Percentiles rank a stretch among this genome's conserved stretches.
Evolutionary conservation across 2,888 invertebrate genomes (phyloP).

Genomic region (Cyaniris semiargus): DNA sequence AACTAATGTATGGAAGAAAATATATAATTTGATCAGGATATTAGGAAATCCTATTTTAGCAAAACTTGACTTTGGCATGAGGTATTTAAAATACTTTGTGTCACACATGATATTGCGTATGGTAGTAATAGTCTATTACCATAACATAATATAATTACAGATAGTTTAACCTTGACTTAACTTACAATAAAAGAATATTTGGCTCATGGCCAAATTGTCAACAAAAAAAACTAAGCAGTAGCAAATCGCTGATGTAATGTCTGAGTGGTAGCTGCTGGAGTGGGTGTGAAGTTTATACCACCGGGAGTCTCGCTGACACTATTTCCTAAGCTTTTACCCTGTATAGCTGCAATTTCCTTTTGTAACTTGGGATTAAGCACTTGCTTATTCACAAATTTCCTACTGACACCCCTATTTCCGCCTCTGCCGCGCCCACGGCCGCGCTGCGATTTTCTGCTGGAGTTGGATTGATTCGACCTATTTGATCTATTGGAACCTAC

Average conservation of each 20-base stretch:
- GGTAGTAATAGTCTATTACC: background rate
- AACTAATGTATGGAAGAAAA: background rate
- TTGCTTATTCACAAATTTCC: constrained; percentile 68
- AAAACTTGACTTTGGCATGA: constrained; percentile 1
- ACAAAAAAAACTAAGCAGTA: constrained; percentile 46
- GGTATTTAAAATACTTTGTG: background rate
- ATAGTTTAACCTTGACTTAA: background rate
- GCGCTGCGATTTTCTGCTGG: constrained; percentile 54
- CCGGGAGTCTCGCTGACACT: constrained; percentile 42
- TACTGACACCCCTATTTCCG: constrained; percentile 58
- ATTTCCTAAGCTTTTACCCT: constrained; percentile 60
- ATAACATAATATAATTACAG: background rate
- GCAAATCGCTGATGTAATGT: constrained; percentile 75
- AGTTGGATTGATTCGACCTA: constrained; percentile 56
- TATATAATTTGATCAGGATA: background rate
- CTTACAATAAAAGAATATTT: background rate
- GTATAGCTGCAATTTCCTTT: constrained; percentile 71
- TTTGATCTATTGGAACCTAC: constrained; percentile 67
- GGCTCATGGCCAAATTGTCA: background rate
- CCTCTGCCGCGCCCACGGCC: constrained; percentile 65
- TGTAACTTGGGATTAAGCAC: constrained; percentile 68
- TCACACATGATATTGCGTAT: background rate
- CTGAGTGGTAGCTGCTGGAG: constrained; percentile 66
- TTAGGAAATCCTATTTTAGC: background rate
- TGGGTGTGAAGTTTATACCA: constrained; percentile 61